Percentiles rank a stretch among this genome's conserved stretches.
These are phyloP conservation scores for Chrysolina haemoptera DNA, from an alignment of 2,888 invertebrate species.

Conservation along the genomic window DNA sequence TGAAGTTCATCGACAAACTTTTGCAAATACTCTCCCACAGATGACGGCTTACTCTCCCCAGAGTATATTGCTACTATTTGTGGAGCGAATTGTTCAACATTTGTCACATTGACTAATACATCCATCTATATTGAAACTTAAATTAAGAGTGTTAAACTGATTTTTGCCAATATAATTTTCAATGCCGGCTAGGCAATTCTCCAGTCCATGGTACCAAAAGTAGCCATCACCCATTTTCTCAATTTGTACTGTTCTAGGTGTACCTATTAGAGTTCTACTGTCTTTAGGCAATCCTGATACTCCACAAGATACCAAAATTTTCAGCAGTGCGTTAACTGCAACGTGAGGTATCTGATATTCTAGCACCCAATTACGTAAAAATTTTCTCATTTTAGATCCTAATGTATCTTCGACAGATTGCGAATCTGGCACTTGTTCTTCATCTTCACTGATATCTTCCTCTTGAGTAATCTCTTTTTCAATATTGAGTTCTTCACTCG, in stretches of 20 bases:
- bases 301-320: conserved; percentile 23
- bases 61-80: conserved; percentile 22
- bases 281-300: conserved; percentile 25
- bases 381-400: conserved; percentile 10
- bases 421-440: conserved; percentile 27
- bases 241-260: conserved; percentile 15
- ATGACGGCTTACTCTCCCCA: conserved; percentile 18
- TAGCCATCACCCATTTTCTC: conserved; percentile 20
- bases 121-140: conserved; percentile 28
- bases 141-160: conserved; percentile 18
- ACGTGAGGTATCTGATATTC: conserved; percentile 20
- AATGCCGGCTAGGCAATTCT: conserved; percentile 23
- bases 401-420: conserved; percentile 17
- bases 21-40: conserved; percentile 29
- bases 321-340: conserved; percentile 21
- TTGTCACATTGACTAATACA: conserved; percentile 27
- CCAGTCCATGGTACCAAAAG: conserved; percentile 27
- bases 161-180: conserved; percentile 23
- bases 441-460: conserved; percentile 21
- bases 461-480: neutral
- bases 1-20: conserved; percentile 30
- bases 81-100: conserved; percentile 17
- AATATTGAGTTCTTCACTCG: conserved; percentile 5
- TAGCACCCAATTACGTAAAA: conserved; percentile 27
- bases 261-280: conserved; percentile 28